A percentile compares a stretch with the other conserved stretches of the same genome.
These are phyloP conservation scores for Sander lucioperca DNA, from an alignment of 2,113 vertebrate genomes.

Conservation along the genomic window DNA sequence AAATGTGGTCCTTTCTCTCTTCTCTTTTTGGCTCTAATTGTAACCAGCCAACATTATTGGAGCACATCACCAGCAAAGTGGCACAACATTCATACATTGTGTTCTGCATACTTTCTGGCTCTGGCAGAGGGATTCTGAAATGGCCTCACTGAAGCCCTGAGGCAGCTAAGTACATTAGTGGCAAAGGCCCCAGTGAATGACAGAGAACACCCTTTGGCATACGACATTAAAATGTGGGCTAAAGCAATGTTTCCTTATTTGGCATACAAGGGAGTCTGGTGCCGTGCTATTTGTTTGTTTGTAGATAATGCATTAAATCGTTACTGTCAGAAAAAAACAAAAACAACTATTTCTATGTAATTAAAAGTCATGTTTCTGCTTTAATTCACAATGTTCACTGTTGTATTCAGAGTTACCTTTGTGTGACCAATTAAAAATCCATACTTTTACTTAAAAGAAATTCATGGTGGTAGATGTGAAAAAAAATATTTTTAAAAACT, in stretches of 20 bases:
- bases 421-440: neutral
- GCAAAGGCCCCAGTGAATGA: slow-evolving; percentile 70
- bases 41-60: slow-evolving; percentile 36
- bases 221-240: slow-evolving; percentile 65
- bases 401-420: neutral
- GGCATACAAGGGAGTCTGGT: slow-evolving; percentile 16
- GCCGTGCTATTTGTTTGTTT: slow-evolving; percentile 44
- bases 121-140: slow-evolving; percentile 59
- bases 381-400: neutral
- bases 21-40: slow-evolving; percentile 41
- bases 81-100: slow-evolving; percentile 52
- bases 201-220: slow-evolving; percentile 61
- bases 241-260: slow-evolving; percentile 38
- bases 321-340: neutral
- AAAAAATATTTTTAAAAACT: neutral
- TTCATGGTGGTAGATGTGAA: neutral
- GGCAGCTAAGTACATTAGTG: slow-evolving; percentile 79
- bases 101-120: slow-evolving; percentile 52
- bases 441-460: neutral
- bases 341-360: neutral
- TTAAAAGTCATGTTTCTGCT: slow-evolving; percentile 26
- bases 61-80: slow-evolving; percentile 54
- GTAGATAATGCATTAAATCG: slow-evolving; percentile 36
- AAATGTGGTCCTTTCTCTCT: slow-evolving; percentile 9
- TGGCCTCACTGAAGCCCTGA: slow-evolving; percentile 61